These are phyloP conservation scores for Avahi laniger DNA, from an alignment of 2,797 vertebrate genomes.

Conservation along the genomic window DNA sequence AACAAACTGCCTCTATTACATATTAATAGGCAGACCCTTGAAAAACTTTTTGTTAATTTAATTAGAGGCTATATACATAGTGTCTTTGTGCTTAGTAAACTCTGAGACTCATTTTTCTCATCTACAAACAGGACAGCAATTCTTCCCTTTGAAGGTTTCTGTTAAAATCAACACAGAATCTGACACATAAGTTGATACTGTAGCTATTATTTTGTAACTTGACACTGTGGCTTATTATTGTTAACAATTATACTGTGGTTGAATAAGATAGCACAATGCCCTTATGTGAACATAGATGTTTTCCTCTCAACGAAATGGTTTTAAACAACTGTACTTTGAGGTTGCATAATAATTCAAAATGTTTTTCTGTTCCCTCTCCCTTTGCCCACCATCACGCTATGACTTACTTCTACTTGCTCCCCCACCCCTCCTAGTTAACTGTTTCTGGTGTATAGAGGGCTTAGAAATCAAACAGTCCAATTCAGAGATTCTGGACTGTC, in stretches of 20 bases:
- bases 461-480: background rate
- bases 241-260: background rate
- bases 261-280: background rate
- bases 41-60: background rate
- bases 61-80: background rate
- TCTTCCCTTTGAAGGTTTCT: conserved; percentile 21
- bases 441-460: background rate
- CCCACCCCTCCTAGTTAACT: background rate
- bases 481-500: background rate
- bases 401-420: background rate
- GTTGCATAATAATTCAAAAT: background rate
- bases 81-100: background rate
- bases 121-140: background rate
- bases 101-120: conserved; percentile 19
- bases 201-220: background rate
- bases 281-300: background rate
- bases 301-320: background rate
- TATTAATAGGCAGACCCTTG: background rate
- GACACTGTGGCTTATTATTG: background rate
- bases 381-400: background rate
- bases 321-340: conserved; percentile 4
- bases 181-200: background rate
- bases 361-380: background rate
- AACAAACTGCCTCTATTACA: background rate
- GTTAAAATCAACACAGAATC: conserved; percentile 7